Evolutionary conservation across 2,797 vertebrate species (phyloP).

Genomic region (Valencia hispanica): DNA sequence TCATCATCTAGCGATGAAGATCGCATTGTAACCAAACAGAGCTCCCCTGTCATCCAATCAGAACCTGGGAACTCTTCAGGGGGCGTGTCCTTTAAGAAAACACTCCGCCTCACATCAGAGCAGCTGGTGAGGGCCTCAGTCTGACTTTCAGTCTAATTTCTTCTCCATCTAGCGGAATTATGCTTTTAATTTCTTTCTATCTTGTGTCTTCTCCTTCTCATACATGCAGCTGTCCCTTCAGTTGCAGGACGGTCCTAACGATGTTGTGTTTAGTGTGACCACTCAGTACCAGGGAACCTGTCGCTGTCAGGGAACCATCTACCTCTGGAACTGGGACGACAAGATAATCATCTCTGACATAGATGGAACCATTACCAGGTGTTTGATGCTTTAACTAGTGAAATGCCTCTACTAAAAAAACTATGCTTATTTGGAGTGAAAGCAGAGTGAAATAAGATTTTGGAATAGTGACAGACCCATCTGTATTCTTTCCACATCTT

Average conservation of each 20-base stretch:
- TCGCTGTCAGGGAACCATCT: slow-evolving; percentile 96
- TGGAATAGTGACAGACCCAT: background rate
- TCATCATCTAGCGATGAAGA: slow-evolving; percentile 96
- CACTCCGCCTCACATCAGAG: slow-evolving; percentile 92
- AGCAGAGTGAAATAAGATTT: background rate
- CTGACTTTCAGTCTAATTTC: background rate
- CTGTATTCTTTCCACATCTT: slow-evolving; percentile 6
- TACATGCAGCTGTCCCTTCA: slow-evolving; percentile 84
- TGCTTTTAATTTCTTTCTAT: background rate
- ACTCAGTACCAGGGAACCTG: slow-evolving; percentile 98
- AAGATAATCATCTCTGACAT: slow-evolving; percentile 98
- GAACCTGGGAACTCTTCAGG: slow-evolving; percentile 73
- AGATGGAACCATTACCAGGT: slow-evolving; percentile 98
- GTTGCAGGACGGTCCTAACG: slow-evolving; percentile 93
- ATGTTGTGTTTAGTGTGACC: slow-evolving; percentile 95
- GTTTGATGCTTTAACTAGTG: background rate
- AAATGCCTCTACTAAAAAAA: background rate
- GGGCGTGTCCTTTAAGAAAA: slow-evolving; percentile 92
- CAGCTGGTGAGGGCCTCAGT: slow-evolving; percentile 85
- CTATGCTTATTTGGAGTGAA: background rate
- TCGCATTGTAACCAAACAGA: slow-evolving; percentile 77
- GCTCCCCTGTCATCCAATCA: slow-evolving; percentile 67
- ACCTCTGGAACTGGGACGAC: slow-evolving; percentile 98
- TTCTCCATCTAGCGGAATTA: background rate
- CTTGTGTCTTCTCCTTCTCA: background rate